Conservation (phyloP, 2,113 vertebrate species). For the Phrynocephalus versicolor region DNA sequence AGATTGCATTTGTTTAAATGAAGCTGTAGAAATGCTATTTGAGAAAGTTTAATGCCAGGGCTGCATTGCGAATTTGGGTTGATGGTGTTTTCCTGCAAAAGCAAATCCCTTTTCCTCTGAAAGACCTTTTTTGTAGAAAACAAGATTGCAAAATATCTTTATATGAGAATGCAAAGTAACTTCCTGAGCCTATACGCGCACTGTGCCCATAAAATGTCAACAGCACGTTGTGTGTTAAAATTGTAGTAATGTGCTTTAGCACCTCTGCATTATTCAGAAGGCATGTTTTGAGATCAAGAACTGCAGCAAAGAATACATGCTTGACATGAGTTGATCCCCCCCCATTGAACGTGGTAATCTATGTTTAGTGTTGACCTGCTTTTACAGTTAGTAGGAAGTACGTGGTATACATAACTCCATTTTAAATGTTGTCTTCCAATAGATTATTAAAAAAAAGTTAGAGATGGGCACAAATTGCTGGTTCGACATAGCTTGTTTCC, state of each 20-base stretch:
- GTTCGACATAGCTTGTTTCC: too few relatives aligned
- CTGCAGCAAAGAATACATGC: constrained; percentile 35
- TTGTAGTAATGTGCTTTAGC: constrained; percentile 55
- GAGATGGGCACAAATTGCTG: too few relatives aligned
- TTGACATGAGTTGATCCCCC: constrained; percentile 14
- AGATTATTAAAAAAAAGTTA: background rate
- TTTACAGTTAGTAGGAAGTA: background rate
- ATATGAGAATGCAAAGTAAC: constrained; percentile 67
- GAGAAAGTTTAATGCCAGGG: constrained; percentile 63
- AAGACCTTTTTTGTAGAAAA: constrained; percentile 66
- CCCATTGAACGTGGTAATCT: constrained; percentile 37
- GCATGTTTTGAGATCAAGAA: constrained; percentile 9
- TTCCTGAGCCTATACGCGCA: constrained; percentile 61
- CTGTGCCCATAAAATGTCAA: constrained; percentile 65
- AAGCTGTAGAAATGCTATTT: constrained; percentile 58
- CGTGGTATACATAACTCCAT: background rate
- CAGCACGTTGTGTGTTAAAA: constrained; percentile 52
- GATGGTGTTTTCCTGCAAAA: constrained; percentile 73
- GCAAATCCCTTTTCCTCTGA: constrained; percentile 61
- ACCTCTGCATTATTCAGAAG: constrained; percentile 48
- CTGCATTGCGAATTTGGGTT: constrained; percentile 54
- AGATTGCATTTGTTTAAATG: constrained; percentile 63
- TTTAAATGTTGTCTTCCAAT: background rate
- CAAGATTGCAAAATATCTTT: constrained; percentile 48
- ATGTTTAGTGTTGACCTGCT: constrained; percentile 44